Evolutionary conservation across 2,797 vertebrate genomes (phyloP).

Genomic region (Paedocypris micromegethes): DNA sequence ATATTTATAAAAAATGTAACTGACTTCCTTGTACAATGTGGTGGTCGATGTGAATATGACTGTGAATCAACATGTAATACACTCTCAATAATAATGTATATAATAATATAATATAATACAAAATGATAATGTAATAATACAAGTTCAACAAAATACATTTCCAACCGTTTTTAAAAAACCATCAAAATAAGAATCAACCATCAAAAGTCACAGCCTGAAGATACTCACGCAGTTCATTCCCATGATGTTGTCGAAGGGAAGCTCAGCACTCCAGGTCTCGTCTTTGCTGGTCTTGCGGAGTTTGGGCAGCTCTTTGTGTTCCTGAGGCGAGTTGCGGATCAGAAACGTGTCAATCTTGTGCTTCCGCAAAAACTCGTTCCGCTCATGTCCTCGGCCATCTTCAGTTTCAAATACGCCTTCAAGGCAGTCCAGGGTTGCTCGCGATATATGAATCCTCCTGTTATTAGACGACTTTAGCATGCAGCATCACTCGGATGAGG

Average conservation of each 20-base stretch:
- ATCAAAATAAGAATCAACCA: no score
- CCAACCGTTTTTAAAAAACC: no score
- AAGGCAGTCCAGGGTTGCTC: constrained; percentile 56
- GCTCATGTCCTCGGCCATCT: constrained; percentile 79
- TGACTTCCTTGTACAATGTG: no score
- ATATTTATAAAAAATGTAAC: no score
- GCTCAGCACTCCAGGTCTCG: constrained; percentile 77
- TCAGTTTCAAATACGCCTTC: constrained; percentile 61
- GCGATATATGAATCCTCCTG: constrained; percentile 50
- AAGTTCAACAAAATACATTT: no score
- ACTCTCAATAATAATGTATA: no score
- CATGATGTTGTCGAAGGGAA: constrained; percentile 85
- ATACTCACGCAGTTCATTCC: constrained; percentile 80
- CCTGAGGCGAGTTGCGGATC: constrained; percentile 73
- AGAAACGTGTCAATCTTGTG: constrained; percentile 86
- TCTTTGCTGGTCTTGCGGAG: constrained; percentile 46
- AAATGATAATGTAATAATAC: no score
- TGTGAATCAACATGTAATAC: no score
- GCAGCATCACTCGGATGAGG: not conserved
- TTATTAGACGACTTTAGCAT: constrained; percentile 5
- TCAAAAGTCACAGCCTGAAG: no score
- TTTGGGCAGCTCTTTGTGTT: constrained; percentile 67
- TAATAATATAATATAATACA: no score
- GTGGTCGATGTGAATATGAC: no score
- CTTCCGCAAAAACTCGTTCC: constrained; percentile 83